Conservation (phyloP, 2,113 vertebrate species). For the Ailurus styani region DNA sequence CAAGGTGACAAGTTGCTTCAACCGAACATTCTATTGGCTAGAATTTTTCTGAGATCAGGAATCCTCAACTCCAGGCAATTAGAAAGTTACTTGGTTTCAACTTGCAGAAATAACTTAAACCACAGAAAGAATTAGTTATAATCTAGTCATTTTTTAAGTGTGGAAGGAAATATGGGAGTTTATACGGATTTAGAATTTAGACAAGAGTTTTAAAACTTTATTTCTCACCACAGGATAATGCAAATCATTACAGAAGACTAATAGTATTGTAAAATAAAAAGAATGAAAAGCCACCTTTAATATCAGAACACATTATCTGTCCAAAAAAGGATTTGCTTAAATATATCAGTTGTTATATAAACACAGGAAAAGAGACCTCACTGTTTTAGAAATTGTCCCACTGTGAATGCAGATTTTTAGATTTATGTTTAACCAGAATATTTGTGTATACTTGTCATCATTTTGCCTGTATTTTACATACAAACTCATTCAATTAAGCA, state of each 20-base stretch:
- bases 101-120: constrained; percentile 10
- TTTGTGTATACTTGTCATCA: not conserved
- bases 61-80: not conserved
- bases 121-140: constrained; percentile 9
- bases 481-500: not conserved
- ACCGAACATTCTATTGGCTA: not conserved
- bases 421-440: not conserved
- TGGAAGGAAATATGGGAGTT: not conserved
- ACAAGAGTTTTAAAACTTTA: not conserved
- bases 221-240: not conserved
- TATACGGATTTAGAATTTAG: not conserved
- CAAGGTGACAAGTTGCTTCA: not conserved
- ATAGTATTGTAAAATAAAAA: not conserved
- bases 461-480: not conserved
- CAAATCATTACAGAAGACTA: not conserved
- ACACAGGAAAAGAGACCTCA: not conserved
- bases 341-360: not conserved
- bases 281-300: not conserved
- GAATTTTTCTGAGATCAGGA: not conserved
- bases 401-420: not conserved
- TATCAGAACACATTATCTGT: not conserved
- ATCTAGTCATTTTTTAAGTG: not conserved
- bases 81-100: constrained; percentile 38
- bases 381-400: not conserved
- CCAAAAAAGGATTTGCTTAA: not conserved